phyloP scores from a whole-genome alignment of 2,888 invertebrate genomes.

The Oscheius myriophilus region DNA sequence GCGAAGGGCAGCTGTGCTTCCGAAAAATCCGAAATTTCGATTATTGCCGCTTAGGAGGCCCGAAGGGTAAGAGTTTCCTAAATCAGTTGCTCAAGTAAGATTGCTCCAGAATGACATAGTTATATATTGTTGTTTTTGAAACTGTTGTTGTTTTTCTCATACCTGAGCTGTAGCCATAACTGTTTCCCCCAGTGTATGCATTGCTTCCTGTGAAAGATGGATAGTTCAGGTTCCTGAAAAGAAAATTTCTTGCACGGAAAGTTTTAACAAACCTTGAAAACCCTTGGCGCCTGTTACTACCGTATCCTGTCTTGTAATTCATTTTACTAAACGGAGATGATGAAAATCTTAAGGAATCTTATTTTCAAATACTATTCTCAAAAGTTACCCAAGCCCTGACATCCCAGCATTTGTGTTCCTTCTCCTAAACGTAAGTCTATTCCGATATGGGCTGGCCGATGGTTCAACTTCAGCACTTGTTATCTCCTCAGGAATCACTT shows the following conservation, averaged over 20 bases:
- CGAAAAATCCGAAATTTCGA: slow-evolving; percentile 17
- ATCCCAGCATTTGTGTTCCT: slow-evolving; percentile 42
- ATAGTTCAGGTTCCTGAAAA: too few species aligned
- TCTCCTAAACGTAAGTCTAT: slow-evolving; percentile 37
- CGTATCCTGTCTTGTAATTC: slow-evolving; percentile 28
- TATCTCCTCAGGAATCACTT: slow-evolving; percentile 22
- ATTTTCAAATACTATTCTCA: too few species aligned
- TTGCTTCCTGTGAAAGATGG: too few species aligned
- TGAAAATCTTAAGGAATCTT: neutral
- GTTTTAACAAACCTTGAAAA: too few species aligned
- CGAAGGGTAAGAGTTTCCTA: neutral
- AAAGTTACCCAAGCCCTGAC: neutral
- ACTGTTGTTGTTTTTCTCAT: neutral
- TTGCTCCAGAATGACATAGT: neutral
- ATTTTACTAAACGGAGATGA: slow-evolving; percentile 40
- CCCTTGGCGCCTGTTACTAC: too few species aligned
- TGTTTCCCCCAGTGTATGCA: too few species aligned
- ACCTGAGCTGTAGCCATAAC: too few species aligned
- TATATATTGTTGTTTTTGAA: too few species aligned
- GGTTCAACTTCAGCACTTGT: slow-evolving; percentile 29
- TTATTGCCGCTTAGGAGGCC: slow-evolving; percentile 3
- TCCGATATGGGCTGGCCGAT: slow-evolving; percentile 23
- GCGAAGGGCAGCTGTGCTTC: slow-evolving; percentile 19
- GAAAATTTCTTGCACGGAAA: too few species aligned
- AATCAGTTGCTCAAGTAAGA: neutral